A percentile compares a stretch with the other conserved stretches of the same genome.
Evolutionary conservation across 2,113 vertebrate species (phyloP).

Genomic region (Hypanus sabinus): DNA sequence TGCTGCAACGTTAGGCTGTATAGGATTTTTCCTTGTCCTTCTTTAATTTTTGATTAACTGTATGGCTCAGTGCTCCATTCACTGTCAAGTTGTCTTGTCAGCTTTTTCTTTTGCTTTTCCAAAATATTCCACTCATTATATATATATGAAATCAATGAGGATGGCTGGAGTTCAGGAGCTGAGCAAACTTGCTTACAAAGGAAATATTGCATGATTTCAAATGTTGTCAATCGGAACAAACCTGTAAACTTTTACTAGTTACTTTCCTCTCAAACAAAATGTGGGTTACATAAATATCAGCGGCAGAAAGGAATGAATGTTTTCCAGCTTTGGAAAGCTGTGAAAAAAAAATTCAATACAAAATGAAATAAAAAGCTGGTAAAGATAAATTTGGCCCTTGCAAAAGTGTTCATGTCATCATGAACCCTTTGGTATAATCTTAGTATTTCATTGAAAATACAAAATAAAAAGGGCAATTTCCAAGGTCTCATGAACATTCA

Average conservation of each 20-base stretch:
- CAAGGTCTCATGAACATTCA: slow-evolving; percentile 37
- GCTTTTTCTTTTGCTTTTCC: no score
- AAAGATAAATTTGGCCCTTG: background rate
- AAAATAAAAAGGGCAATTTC: background rate
- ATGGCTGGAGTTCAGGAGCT: background rate
- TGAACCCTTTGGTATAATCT: background rate
- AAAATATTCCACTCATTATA: background rate
- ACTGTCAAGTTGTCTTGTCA: background rate
- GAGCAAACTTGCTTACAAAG: background rate
- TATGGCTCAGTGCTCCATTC: background rate
- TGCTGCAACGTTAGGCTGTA: background rate
- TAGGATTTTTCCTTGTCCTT: background rate
- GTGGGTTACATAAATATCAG: background rate
- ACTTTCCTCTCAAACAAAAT: no score
- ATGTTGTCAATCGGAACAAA: background rate
- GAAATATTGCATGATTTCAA: background rate
- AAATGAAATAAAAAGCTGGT: background rate
- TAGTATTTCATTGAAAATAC: background rate
- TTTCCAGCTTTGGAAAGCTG: background rate
- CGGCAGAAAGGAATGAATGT: background rate
- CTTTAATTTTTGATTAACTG: background rate
- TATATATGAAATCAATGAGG: background rate
- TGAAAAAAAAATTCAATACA: background rate
- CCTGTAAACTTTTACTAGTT: no score
- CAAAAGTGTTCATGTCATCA: background rate